A percentile compares a stretch with the other conserved stretches of the same genome.
Conservation (phyloP, 2,888 invertebrate genomes). For the Xylota segnis region DNA sequence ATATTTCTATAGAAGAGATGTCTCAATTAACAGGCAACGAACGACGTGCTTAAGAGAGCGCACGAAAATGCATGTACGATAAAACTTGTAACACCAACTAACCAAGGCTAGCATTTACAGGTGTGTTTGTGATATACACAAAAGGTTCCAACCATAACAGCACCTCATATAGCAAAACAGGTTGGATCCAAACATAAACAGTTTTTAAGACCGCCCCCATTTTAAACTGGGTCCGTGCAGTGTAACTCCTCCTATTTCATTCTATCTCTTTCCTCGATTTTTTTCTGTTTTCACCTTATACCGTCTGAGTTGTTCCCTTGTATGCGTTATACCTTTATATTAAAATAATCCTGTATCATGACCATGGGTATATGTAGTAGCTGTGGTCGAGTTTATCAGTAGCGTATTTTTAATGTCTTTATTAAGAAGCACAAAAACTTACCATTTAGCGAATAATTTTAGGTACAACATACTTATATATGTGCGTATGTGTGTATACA, state of each 20-base stretch:
- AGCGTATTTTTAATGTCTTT: conserved; percentile 65
- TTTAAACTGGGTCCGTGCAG: conserved; percentile 30
- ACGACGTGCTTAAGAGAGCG: conserved; percentile 59
- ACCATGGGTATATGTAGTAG: not conserved
- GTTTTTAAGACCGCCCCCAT: conserved; percentile 49
- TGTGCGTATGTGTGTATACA: not conserved
- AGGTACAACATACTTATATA: conserved; percentile 18
- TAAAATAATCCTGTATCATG: conserved; percentile 8
- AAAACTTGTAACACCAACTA: conserved; percentile 44
- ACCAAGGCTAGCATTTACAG: conserved; percentile 27
- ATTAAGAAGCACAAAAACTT: conserved; percentile 53
- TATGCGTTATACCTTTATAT: conserved; percentile 12
- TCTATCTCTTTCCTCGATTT: conserved; percentile 34
- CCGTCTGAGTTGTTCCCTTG: not conserved
- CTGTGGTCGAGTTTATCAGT: conserved; percentile 40
- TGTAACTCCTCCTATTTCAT: conserved; percentile 32
- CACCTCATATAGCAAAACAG: conserved; percentile 30
- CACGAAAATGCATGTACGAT: conserved; percentile 46
- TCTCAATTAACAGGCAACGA: conserved; percentile 65
- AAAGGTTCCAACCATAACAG: not conserved
- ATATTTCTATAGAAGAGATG: conserved; percentile 66
- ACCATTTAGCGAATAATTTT: conserved; percentile 58
- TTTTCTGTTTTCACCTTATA: not conserved
- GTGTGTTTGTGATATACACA: conserved; percentile 49
- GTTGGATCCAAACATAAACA: conserved; percentile 30